These are phyloP conservation scores for Nebria brevicollis DNA, from an alignment of 2,888 invertebrate genomes.

Conservation along the genomic window DNA sequence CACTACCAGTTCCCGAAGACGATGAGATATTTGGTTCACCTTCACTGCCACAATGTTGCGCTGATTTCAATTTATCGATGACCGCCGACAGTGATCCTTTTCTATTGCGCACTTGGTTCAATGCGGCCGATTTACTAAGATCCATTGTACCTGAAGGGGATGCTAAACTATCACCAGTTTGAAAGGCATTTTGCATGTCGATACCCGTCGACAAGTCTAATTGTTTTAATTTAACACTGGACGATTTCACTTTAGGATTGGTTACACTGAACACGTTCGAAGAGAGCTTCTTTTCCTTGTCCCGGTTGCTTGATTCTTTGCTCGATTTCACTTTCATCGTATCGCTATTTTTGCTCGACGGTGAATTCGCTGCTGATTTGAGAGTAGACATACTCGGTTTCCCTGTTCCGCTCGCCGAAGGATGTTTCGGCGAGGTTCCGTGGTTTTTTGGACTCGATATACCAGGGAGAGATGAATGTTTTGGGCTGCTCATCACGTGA, in stretches of 20 bases:
- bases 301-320: conserved; percentile 64
- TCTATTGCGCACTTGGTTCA: conserved; percentile 72
- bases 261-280: conserved; percentile 50
- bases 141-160: conserved; percentile 68
- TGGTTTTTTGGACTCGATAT: conserved; percentile 83
- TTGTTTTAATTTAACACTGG: conserved; percentile 73
- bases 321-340: conserved; percentile 65
- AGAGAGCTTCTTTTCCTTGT: conserved; percentile 63
- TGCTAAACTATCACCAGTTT: conserved; percentile 61
- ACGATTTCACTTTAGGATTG: conserved; percentile 68
- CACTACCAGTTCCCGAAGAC: conserved; percentile 63
- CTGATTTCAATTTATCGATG: conserved; percentile 82
- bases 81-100: conserved; percentile 85
- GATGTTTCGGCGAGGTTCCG: conserved; percentile 83
- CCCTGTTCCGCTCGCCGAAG: conserved; percentile 75
- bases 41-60: conserved; percentile 74
- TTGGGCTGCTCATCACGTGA: conserved; percentile 71
- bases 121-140: conserved; percentile 69
- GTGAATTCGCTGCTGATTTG: conserved; percentile 81
- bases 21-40: conserved; percentile 65
- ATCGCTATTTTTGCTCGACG: conserved; percentile 72
- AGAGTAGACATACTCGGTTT: conserved; percentile 90
- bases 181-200: conserved; percentile 49
- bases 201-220: conserved; percentile 68
- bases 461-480: conserved; percentile 74